These are phyloP conservation scores for Eulithis testata DNA, from an alignment of 2,888 invertebrate species.

Conservation along the genomic window DNA sequence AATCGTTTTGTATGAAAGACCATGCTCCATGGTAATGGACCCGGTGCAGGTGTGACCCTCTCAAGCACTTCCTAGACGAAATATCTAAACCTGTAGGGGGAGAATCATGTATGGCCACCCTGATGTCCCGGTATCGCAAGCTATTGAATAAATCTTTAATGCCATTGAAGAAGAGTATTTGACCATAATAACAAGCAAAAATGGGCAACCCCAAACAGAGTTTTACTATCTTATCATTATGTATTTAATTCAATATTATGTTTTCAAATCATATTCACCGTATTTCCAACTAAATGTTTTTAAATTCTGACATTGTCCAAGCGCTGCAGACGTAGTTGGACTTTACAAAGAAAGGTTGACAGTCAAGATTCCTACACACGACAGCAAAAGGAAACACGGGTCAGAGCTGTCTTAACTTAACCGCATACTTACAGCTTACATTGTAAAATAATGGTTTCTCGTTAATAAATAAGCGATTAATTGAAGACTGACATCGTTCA, in stretches of 20 bases:
- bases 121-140: no score
- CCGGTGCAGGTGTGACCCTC: not conserved
- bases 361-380: constrained; percentile 1
- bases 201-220: no score
- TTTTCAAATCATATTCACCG: no score
- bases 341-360: constrained; percentile 6
- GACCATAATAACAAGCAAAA: no score
- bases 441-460: constrained; percentile 13
- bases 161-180: no score
- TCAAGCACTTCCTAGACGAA: constrained; percentile 6
- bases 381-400: constrained; percentile 9
- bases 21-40: constrained; percentile 14
- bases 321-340: not conserved
- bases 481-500: constrained; percentile 13
- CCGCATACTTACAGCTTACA: constrained; percentile 9
- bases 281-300: no score
- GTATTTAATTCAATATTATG: no score
- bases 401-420: constrained; percentile 2
- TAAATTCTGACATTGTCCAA: no score
- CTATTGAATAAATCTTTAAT: no score
- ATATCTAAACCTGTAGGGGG: not conserved
- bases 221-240: no score
- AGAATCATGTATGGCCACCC: no score
- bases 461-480: constrained; percentile 16
- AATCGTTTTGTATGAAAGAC: constrained; percentile 24